phyloP scores from a whole-genome alignment of 1,140 invertebrate species.

The Trichonephila clavipes region DNA sequence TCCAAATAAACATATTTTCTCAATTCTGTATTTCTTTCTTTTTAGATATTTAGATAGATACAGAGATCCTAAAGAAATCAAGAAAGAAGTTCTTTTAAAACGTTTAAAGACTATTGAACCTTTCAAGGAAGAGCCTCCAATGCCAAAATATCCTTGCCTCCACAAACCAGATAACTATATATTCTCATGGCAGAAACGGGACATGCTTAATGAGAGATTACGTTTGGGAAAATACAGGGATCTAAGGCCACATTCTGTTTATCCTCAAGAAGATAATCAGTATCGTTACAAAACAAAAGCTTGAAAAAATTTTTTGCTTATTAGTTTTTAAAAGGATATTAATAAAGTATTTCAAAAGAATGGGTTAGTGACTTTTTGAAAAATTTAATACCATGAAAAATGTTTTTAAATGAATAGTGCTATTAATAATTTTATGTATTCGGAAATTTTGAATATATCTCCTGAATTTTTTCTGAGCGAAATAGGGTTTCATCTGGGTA shows the following conservation, averaged over 20 bases:
- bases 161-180: conserved; percentile 80
- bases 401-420: too few species aligned
- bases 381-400: too few species aligned
- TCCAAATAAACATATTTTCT: too few species aligned
- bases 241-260: conserved; percentile 78
- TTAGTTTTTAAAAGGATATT: not conserved
- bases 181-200: conserved; percentile 88
- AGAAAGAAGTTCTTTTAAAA: conserved; percentile 91
- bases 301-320: not conserved
- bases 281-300: not conserved
- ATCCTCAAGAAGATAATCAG: conserved; percentile 74
- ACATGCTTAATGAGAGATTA: conserved; percentile 77
- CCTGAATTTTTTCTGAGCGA: too few species aligned
- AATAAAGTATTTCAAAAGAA: not conserved
- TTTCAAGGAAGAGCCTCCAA: conserved; percentile 83
- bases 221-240: conserved; percentile 79
- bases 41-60: conserved; percentile 93
- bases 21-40: conserved; percentile 47
- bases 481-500: too few species aligned
- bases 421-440: too few species aligned
- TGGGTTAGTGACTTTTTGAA: not conserved
- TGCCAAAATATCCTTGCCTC: conserved; percentile 88
- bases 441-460: too few species aligned
- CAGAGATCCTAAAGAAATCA: conserved; percentile 92
- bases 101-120: conserved; percentile 90